Conservation (phyloP, 2,888 invertebrate genomes). For the Unio delphinus region DNA sequence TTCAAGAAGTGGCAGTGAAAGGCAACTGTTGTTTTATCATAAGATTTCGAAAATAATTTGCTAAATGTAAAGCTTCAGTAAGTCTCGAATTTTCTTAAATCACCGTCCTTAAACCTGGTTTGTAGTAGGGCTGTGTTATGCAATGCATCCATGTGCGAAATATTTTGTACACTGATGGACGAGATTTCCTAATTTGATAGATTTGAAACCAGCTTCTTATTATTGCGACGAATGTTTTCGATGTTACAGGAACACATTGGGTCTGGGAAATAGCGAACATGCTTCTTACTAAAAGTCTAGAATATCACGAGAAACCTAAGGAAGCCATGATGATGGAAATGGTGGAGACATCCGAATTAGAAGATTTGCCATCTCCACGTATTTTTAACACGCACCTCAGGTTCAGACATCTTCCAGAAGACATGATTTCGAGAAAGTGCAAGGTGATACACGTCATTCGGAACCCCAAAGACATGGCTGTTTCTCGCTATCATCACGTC, state of each 20-base stretch:
- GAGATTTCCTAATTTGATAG: too few species aligned
- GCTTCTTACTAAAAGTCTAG: constrained; percentile 24
- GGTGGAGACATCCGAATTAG: constrained; percentile 6
- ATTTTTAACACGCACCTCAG: constrained; percentile 33
- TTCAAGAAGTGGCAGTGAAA: too few species aligned
- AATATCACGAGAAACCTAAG: constrained; percentile 27
- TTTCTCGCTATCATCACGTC: constrained; percentile 28
- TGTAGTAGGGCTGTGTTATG: too few species aligned
- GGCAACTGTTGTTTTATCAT: too few species aligned
- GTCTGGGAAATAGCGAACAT: constrained; percentile 37
- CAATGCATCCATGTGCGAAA: too few species aligned
- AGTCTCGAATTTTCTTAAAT: too few species aligned
- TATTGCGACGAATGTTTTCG: too few species aligned
- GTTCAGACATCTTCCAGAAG: constrained; percentile 25
- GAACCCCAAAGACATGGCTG: constrained; percentile 37
- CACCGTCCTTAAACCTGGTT: too few species aligned
- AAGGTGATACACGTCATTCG: constrained; percentile 31
- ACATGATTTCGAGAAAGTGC: constrained; percentile 28
- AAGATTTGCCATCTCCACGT: constrained; percentile 23
- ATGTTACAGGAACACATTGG: constrained; percentile 34
- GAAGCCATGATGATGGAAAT: constrained; percentile 31
- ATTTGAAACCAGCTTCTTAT: too few species aligned
- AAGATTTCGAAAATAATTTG: too few species aligned
- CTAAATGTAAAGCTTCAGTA: too few species aligned
- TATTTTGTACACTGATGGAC: too few species aligned